These are phyloP conservation scores for Cyphomyrus plagiostoma DNA, from an alignment of 2,113 vertebrate genomes.

Conservation along the genomic window DNA sequence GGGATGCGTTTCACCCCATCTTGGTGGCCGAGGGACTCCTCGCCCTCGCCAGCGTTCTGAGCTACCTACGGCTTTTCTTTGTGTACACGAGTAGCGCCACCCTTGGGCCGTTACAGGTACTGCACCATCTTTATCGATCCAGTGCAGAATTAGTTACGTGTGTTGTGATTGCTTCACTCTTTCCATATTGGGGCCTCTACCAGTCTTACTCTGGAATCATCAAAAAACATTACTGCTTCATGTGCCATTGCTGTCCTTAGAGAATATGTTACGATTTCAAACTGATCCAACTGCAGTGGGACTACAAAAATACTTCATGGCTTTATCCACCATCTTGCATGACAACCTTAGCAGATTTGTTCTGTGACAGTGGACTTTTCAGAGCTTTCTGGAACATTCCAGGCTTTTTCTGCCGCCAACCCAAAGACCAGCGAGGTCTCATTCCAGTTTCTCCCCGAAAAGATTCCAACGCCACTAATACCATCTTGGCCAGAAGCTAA, in stretches of 20 bases:
- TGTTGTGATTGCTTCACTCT: background rate
- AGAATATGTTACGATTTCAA: background rate
- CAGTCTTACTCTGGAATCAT: background rate
- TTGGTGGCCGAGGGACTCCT: conserved; percentile 94
- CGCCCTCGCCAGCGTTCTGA: conserved; percentile 92
- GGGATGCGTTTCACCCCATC: conserved; percentile 96
- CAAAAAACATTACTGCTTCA: background rate
- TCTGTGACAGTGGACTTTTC: background rate
- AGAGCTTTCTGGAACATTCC: background rate
- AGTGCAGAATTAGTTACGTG: background rate
- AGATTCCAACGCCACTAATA: background rate
- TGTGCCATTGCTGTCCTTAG: background rate
- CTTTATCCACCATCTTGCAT: background rate
- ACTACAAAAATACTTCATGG: background rate
- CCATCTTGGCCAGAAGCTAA: background rate
- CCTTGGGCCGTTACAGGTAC: conserved; percentile 90
- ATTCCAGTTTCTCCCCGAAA: background rate
- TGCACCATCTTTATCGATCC: background rate
- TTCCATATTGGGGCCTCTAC: background rate
- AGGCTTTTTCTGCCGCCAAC: background rate
- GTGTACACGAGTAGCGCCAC: conserved; percentile 99
- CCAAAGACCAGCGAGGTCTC: background rate
- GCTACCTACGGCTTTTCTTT: conserved; percentile 96
- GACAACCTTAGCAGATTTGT: background rate
- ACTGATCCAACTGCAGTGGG: background rate